Base-by-base conservation (phyloP, 2,797 vertebrate species). In the Zenarchopterus dispar region DNA sequence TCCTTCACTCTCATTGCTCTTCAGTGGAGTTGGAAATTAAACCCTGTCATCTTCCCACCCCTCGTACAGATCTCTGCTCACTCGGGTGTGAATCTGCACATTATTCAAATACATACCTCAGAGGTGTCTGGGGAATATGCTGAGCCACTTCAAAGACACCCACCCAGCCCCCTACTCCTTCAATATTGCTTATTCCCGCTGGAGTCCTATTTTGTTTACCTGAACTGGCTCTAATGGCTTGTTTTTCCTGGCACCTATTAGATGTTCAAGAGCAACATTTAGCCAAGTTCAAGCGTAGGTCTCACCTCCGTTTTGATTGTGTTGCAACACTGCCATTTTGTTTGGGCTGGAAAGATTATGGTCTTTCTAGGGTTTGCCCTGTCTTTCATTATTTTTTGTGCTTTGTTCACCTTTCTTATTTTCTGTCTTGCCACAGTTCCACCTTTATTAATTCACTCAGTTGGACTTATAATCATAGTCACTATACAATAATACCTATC, bases 161-260 rank as follows among this genome's bases (percentile, higher is more conserved):
- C 65, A 5, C 54, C 74, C 60, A 15, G 69, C 70, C 70, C 41
- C 73, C 64, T 54, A 73, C 60, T 51, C 71, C 82, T 77, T 90
- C 85, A 84, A 49, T 70, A 72, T 81, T 83, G 77, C 89, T 88
- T 88, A 85, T 85, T 91, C 87, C 89, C 73, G 33, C 53, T 54
- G 78, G 90, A 91, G 88, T 88, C 82, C 84, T 89, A 81, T 90
- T 92, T 89, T 92, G 91, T 93, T 93, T 92, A 91, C 89, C 84
- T 86, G 84, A 86, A 84, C 80, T 49, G n/a, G 84, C 87, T 92
- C 85, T 93, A 91, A 92, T 92, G 86, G 89, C 70, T 86, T 92
- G 84, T 91, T 90, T 92, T 89, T 62, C 70, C 53, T 67, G 63
- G 76, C 60, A 82, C 78, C 73, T 33, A 79, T 83, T 73, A 68